Conservation (phyloP, 2,888 invertebrate genomes). For the Ptychoptera contaminata region DNA sequence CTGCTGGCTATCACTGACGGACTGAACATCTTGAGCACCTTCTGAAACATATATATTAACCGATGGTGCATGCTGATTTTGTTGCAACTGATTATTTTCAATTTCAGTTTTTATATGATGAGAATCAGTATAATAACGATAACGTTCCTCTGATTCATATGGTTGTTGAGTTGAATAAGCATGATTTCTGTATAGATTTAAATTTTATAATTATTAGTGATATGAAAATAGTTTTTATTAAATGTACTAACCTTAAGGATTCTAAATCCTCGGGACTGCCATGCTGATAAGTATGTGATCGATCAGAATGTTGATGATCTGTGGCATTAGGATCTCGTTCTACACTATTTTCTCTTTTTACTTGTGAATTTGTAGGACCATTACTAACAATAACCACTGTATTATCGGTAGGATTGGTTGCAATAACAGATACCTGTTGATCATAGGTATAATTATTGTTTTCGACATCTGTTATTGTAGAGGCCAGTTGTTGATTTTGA, state of each 20-base stretch:
- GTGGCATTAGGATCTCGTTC: slow-evolving; percentile 1
- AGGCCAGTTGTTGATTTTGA: not conserved
- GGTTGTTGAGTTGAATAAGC: not conserved
- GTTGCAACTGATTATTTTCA: not conserved
- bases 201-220: too few relatives aligned
- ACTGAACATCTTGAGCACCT: slow-evolving; percentile 6
- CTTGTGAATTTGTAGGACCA: too few relatives aligned
- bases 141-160: slow-evolving; percentile 1
- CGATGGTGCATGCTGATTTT: not conserved
- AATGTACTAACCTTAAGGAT: too few relatives aligned
- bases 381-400: too few relatives aligned
- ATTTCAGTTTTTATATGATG: not conserved
- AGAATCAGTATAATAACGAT: not conserved
- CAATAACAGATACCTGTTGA: not conserved
- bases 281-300: not conserved
- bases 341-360: slow-evolving; percentile 2
- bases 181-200: not conserved
- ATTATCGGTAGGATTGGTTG: too few relatives aligned
- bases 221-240: too few relatives aligned
- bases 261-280: too few relatives aligned
- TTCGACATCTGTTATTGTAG: not conserved
- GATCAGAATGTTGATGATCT: not conserved
- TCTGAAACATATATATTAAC: not conserved
- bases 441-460: slow-evolving; percentile 2
- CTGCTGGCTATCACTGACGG: not conserved